A percentile compares a stretch with the other conserved stretches of the same genome.
phyloP scores from a whole-genome alignment of 1,140 invertebrate genomes.

The Ectropis grisescens region DNA sequence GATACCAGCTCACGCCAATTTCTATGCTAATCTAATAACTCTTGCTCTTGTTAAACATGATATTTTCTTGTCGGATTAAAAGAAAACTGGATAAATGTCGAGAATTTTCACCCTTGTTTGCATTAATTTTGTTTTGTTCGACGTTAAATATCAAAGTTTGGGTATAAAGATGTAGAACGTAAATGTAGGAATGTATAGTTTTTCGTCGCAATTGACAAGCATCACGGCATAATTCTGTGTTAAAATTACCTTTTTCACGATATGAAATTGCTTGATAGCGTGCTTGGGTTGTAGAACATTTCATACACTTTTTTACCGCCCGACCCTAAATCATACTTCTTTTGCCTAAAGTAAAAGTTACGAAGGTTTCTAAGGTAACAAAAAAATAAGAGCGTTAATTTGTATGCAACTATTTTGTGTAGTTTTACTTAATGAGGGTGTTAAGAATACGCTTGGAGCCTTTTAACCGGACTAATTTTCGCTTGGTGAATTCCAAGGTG shows the following conservation, averaged over 20 bases:
- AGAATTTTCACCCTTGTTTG: slow-evolving; percentile 17
- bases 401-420: too few relatives aligned
- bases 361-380: too few relatives aligned
- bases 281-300: too few relatives aligned
- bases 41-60: slow-evolving; percentile 46
- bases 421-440: not conserved
- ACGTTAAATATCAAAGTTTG: not conserved
- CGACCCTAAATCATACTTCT: too few relatives aligned
- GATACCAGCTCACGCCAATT: slow-evolving; percentile 28
- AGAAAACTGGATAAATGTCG: slow-evolving; percentile 13
- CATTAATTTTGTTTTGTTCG: not conserved
- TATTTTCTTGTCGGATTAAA: slow-evolving; percentile 28
- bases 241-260: slow-evolving; percentile 9
- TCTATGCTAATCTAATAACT: slow-evolving; percentile 52
- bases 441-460: slow-evolving; percentile 1
- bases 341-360: not conserved
- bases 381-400: too few relatives aligned
- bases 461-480: slow-evolving; percentile 3
- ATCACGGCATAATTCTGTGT: slow-evolving; percentile 4
- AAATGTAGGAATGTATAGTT: too few relatives aligned
- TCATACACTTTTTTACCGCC: too few relatives aligned
- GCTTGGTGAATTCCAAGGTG: slow-evolving; percentile 4
- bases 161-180: not conserved
- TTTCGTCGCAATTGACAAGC: too few relatives aligned
- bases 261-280: too few relatives aligned